Conservation (phyloP, 2,888 invertebrate species). For the Drosophila greeni region DNA sequence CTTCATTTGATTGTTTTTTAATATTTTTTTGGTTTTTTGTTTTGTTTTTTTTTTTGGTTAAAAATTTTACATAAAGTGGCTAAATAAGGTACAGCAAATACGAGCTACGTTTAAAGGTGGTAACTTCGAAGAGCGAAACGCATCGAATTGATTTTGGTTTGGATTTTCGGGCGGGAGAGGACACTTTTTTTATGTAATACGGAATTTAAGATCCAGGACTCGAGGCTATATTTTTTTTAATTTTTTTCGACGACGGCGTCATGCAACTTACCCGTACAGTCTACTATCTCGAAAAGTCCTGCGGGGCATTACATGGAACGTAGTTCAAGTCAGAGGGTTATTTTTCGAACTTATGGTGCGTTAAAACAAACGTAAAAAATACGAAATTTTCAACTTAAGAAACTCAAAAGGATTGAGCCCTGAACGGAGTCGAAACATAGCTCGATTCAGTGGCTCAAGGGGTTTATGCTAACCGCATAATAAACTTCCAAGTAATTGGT, state of each 20-base stretch:
- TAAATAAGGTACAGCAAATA: constrained; percentile 70
- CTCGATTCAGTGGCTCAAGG: constrained; percentile 33
- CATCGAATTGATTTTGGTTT: constrained; percentile 46
- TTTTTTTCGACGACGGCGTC: constrained; percentile 65
- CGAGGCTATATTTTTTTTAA: not conserved
- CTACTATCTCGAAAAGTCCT: constrained; percentile 94
- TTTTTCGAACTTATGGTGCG: constrained; percentile 30
- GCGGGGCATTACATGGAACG: constrained; percentile 45
- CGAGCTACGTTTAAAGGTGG: constrained; percentile 58
- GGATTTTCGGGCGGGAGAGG: constrained; percentile 1
- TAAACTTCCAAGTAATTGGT: constrained; percentile 66
- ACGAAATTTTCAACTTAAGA: constrained; percentile 22
- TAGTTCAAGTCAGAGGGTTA: constrained; percentile 50
- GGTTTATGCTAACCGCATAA: constrained; percentile 59
- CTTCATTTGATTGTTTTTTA: constrained; percentile 21
- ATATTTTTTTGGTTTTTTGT: not conserved
- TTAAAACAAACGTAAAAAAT: constrained; percentile 17
- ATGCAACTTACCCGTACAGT: constrained; percentile 86
- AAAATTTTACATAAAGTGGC: constrained; percentile 64
- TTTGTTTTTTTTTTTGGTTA: constrained; percentile 27
- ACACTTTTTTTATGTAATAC: constrained; percentile 31
- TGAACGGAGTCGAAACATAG: constrained; percentile 6
- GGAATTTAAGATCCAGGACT: constrained; percentile 42
- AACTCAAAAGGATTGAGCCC: constrained; percentile 17
- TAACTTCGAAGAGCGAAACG: constrained; percentile 53